These are phyloP conservation scores for Podilymbus podiceps DNA, from an alignment of 2,113 vertebrate species.

Conservation along the genomic window DNA sequence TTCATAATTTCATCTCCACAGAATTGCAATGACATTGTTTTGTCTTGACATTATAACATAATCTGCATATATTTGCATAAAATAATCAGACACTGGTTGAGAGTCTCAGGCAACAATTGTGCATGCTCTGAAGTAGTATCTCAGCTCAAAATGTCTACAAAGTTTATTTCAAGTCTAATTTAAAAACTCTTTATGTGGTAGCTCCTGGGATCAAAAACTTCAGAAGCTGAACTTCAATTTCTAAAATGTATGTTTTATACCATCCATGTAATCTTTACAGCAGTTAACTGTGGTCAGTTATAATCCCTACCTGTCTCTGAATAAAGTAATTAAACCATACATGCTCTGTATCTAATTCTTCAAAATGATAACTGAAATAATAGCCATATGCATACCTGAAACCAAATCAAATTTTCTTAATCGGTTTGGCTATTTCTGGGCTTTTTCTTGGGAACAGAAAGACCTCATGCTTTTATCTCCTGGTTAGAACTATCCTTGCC, in stretches of 20 bases:
- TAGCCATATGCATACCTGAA: not conserved
- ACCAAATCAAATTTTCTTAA: not conserved
- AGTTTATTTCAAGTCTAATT: not conserved
- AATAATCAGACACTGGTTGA: not conserved
- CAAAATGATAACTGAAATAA: not conserved
- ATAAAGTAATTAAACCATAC: not conserved
- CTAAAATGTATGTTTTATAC: not conserved
- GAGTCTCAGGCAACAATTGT: not conserved
- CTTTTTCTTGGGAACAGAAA: not conserved
- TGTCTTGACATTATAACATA: constrained; percentile 13
- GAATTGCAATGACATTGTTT: constrained; percentile 27
- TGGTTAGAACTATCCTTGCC: not conserved
- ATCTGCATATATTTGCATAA: constrained; percentile 51
- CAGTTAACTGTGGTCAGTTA: not conserved
- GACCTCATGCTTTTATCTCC: not conserved
- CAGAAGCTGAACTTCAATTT: not conserved
- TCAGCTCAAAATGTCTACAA: not conserved
- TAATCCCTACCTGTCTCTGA: not conserved
- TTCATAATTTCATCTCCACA: constrained; percentile 11
- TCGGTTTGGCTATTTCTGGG: not conserved
- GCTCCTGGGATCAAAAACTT: not conserved
- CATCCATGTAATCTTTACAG: not conserved
- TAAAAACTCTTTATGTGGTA: not conserved
- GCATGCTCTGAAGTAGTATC: not conserved
- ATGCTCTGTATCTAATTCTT: not conserved